Percentiles rank a stretch among this genome's conserved stretches.
Evolutionary conservation across 1,140 invertebrate genomes (phyloP).

Genomic region (Acromyrmex echinatior): DNA sequence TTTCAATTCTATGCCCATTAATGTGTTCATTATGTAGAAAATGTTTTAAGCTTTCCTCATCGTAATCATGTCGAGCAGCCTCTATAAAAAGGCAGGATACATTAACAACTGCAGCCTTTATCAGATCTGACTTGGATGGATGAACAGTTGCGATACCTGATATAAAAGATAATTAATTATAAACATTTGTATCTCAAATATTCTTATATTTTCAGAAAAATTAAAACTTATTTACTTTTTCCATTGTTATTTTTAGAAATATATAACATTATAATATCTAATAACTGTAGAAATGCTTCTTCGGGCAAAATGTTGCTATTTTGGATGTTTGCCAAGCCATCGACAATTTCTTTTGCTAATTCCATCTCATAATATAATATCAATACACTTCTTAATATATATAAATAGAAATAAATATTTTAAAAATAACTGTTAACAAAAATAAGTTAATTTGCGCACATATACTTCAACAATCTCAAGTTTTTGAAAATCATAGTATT

Average conservation of each 20-base stretch:
- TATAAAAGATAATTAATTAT: constrained; percentile 56
- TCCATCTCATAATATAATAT: constrained; percentile 76
- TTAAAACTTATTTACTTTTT: constrained; percentile 62
- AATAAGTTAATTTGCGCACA: background rate
- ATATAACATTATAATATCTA: constrained; percentile 79
- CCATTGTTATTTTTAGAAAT: constrained; percentile 74
- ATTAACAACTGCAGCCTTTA: constrained; percentile 84
- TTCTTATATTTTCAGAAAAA: background rate
- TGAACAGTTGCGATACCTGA: constrained; percentile 71
- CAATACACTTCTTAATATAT: background rate
- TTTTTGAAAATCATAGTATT: background rate
- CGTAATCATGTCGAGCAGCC: constrained; percentile 82
- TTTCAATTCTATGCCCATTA: constrained; percentile 76
- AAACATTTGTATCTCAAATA: constrained; percentile 34
- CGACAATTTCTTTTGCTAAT: constrained; percentile 72
- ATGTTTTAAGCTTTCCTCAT: constrained; percentile 79
- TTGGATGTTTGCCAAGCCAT: constrained; percentile 76
- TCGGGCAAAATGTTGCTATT: constrained; percentile 80
- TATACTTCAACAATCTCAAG: background rate
- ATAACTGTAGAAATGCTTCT: constrained; percentile 80
- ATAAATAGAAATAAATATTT: background rate
- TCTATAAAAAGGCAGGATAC: constrained; percentile 84
- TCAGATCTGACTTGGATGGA: constrained; percentile 81
- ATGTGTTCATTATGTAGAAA: constrained; percentile 80
- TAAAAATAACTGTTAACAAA: background rate